These are phyloP conservation scores for Prosapia bicincta DNA, from an alignment of 2,888 invertebrate genomes.

Conservation along the genomic window DNA sequence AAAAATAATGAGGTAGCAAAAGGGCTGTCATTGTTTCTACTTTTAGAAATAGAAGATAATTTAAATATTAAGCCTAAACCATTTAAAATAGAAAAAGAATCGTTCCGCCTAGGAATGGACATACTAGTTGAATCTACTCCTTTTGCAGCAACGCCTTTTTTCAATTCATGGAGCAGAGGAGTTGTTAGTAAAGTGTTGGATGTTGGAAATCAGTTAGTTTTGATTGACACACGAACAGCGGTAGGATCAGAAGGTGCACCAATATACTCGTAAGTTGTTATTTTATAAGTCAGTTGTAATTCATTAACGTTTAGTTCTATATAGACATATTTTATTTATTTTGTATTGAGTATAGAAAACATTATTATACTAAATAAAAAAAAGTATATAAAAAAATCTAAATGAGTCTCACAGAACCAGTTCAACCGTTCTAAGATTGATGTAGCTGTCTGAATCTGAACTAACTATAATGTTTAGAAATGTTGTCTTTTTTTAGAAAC, in stretches of 20 bases:
- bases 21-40: neutral
- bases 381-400: too few species aligned
- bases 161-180: constrained; percentile 7
- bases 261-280: neutral
- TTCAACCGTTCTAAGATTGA: too few species aligned
- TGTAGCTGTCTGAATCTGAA: too few species aligned
- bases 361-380: too few species aligned
- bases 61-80: neutral
- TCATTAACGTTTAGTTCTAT: neutral
- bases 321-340: neutral
- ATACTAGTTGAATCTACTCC: constrained; percentile 8
- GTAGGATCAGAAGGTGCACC: neutral
- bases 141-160: constrained; percentile 3
- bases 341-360: too few species aligned
- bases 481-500: too few species aligned
- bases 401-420: too few species aligned
- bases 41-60: neutral
- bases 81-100: neutral
- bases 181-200: neutral
- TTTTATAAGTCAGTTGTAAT: neutral
- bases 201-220: neutral
- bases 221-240: neutral
- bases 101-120: neutral
- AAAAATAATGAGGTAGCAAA: neutral
- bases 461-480: too few species aligned